Evolutionary conservation across 2,113 vertebrate species (phyloP), one percentile per base, ranked within the genome.

Genomic region (Amia ocellicauda): DNA sequence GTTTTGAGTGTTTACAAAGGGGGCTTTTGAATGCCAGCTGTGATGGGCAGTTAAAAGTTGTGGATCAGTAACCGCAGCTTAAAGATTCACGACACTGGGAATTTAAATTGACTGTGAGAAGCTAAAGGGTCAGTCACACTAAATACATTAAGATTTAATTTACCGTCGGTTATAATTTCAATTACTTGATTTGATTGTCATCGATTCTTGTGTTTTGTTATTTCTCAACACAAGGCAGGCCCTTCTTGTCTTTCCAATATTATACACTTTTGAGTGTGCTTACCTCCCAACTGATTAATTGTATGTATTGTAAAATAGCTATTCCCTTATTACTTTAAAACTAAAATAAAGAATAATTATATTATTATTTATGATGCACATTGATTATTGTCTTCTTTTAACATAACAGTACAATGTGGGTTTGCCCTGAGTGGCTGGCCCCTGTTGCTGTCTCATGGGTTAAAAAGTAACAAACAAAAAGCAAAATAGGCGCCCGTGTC

Each of bases 101-200:
- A 22, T 47, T 43, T 47, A 10, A n/a, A 2, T 24, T 64, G 40
- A 43, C 52, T 19, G 9, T 26, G 17, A 52, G n/a, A 24, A 3
- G 27, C 22, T 26, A 3, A 11, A 27, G 22, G 23, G 51, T 26
- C 23, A 26, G 51, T 22, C 10, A 20, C 17, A 27, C 50, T 2
- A 17, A 41, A 52, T 7, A 17, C 17, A n/a, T 23, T 40, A n/a
- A n/a, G n/a, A n/a, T n/a, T n/a, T n/a, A 20, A 55, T 56, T 43
- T 7, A 7, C 40, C 7, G 14, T 14, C 3, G 16, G 43, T 7
- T 23, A 2, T 11, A 23, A 23, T 42, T 58, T 19, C 29, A 56
- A 51, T 36, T 29, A 45, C 17, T 26, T 64, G 23, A 64, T 42
- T 16, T 9, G 23, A 53, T 45, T 26, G n/a, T 43, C 23, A 64